Evolutionary conservation across 2,888 invertebrate genomes (phyloP), one percentile per base, ranked within the genome.

Genomic region (Oasisia sp.): DNA sequence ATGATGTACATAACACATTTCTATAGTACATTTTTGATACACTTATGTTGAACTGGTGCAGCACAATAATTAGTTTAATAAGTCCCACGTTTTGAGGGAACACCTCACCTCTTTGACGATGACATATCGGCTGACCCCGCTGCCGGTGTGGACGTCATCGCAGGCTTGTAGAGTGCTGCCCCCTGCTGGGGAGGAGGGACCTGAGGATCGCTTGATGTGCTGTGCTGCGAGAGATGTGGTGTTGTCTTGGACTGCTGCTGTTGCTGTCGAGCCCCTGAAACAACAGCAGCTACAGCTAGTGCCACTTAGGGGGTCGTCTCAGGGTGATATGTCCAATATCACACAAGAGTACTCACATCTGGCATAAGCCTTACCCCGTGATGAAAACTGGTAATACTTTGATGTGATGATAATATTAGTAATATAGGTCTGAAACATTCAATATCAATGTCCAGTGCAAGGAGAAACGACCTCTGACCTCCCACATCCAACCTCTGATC

Each of bases 181-280:
- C 74, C 74, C 74, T 74, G 74, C 7, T 74, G 74, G 14, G 74
- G 74, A 27, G 74, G 27, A 27, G 74, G 74, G 27, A 74, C 19
- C 27, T 74, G 74, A 74, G 14, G 74, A 74, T 19, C 19, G 27
- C 27, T 74, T 7, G 27, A 27, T 74, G 74, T 27, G n/a, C n/a
- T 74, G 27, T n/a, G 74, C n/a, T 74, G 74, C 74, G 74, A 4
- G 19, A 27, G 74, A n/a, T 74, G 74, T 74, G 74, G 74, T 7
- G 27, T 27, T 74, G 74, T 19, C 74, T 74, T 74, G 2, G 74
- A 74, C 91, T 91, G 92, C 58, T 32, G 90, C 91, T 92, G 90
- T 44, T 89, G 91, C n/a, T 92, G 92, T 91, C 74, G 91, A 90
- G 45, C 45, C 19, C 91, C 38, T 91, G 38, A 14, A 45, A n/a